A percentile compares a stretch with the other conserved stretches of the same genome.
Conservation (phyloP, 2,797 vertebrate genomes). For the Syngnathus rostellatus region DNA sequence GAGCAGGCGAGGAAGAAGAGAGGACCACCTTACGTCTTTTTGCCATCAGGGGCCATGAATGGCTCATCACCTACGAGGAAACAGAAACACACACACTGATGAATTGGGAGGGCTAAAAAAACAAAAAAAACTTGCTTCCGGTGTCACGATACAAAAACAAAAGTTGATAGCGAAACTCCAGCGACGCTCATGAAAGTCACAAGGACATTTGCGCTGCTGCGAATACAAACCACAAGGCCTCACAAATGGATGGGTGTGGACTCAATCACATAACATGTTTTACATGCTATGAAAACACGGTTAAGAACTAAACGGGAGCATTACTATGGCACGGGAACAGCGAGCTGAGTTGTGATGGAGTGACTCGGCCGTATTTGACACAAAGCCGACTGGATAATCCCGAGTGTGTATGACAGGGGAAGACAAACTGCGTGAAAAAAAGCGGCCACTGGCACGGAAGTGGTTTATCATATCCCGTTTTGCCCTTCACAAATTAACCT, state of each 20-base stretch:
- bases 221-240: slow-evolving; percentile 50
- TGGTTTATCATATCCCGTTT: slow-evolving; percentile 3
- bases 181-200: slow-evolving; percentile 25
- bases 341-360: slow-evolving; percentile 34
- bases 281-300: background rate
- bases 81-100: slow-evolving; percentile 15
- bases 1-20: slow-evolving; percentile 12
- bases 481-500: slow-evolving; percentile 1
- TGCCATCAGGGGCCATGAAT: slow-evolving; percentile 47
- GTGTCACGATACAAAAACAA: background rate
- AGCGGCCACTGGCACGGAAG: background rate
- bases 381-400: slow-evolving; percentile 48
- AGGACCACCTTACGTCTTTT: slow-evolving; percentile 15
- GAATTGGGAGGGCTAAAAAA: background rate
- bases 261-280: slow-evolving; percentile 17
- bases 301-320: background rate
- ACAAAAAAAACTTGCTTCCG: slow-evolving; percentile 1
- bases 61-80: slow-evolving; percentile 38
- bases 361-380: slow-evolving; percentile 40
- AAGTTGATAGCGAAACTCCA: slow-evolving; percentile 55
- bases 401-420: slow-evolving; percentile 28
- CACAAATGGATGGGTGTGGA: slow-evolving; percentile 26
- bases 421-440: slow-evolving; percentile 6
- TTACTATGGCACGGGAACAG: slow-evolving; percentile 15
- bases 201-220: background rate